Conservation (phyloP, 2,113 vertebrate genomes). For the Amphilophus citrinellus region DNA sequence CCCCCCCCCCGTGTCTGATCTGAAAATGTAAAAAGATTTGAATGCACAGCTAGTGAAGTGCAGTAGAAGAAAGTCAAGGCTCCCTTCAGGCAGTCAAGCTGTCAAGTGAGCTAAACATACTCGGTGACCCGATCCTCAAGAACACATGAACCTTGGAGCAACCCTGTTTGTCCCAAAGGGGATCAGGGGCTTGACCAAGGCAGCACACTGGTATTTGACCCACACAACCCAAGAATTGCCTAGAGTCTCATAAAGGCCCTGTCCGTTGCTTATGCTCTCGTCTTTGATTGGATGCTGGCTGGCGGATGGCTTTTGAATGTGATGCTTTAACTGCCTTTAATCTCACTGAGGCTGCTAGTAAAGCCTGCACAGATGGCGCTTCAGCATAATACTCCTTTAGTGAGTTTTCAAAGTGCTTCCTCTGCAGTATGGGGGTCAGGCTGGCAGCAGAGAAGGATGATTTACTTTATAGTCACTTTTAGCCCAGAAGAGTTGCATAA, state of each 20-base stretch:
- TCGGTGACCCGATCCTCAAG: conserved; percentile 55
- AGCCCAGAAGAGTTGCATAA: conserved; percentile 74
- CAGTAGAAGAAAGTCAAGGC: conserved; percentile 14
- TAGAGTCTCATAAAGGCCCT: neutral
- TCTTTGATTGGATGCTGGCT: conserved; percentile 38
- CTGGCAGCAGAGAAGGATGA: conserved; percentile 67
- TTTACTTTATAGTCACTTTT: conserved; percentile 76
- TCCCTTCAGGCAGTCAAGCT: conserved; percentile 67
- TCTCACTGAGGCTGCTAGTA: conserved; percentile 57
- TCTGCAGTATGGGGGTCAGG: conserved; percentile 75
- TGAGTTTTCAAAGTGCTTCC: conserved; percentile 73
- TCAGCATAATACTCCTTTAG: conserved; percentile 63
- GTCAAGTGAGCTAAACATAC: conserved; percentile 57
- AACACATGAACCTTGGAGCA: conserved; percentile 35
- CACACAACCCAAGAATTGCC: neutral
- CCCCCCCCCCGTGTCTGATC: neutral
- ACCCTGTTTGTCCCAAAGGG: conserved; percentile 8
- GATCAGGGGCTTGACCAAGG: conserved; percentile 29
- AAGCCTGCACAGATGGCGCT: conserved; percentile 76
- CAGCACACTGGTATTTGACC: conserved; percentile 28
- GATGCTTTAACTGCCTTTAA: conserved; percentile 72
- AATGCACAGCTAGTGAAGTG: neutral
- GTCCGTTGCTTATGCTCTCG: neutral
- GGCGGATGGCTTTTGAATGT: conserved; percentile 44
- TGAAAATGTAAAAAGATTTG: conserved; percentile 19